Conservation (phyloP, 2,113 vertebrate species). For the Empidonax alnorum region DNA sequence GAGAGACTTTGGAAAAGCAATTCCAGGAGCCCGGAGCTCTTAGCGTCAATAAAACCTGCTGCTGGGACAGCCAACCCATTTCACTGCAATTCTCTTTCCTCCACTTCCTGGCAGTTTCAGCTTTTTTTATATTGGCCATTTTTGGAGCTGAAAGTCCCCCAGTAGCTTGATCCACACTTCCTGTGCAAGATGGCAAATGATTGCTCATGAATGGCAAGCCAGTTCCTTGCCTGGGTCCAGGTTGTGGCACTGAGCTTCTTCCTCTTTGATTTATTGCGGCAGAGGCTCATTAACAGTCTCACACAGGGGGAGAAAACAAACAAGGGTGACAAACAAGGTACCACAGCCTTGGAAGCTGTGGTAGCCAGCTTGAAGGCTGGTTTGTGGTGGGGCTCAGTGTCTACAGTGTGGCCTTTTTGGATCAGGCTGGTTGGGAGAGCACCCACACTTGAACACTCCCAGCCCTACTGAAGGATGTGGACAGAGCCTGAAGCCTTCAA, state of each 20-base stretch:
- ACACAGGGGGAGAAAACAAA: neutral
- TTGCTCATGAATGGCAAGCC: neutral
- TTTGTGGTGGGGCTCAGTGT: neutral
- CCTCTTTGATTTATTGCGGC: neutral
- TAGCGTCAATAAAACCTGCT: neutral
- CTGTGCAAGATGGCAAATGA: neutral
- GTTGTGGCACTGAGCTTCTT: neutral
- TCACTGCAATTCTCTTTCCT: neutral
- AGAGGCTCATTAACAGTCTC: neutral
- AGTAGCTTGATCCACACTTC: neutral
- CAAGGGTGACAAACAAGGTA: neutral
- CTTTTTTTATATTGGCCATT: neutral
- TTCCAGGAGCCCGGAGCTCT: neutral
- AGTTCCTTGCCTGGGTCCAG: neutral
- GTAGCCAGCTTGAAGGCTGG: neutral
- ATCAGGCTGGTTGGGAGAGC: neutral
- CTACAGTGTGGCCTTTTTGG: neutral
- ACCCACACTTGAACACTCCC: neutral
- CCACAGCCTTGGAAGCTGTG: neutral
- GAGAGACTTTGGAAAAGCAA: constrained; percentile 38
- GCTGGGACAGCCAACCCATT: neutral
- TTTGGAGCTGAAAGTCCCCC: neutral
- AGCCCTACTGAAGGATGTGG: neutral
- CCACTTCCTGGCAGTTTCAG: neutral
- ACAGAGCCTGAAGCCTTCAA: neutral